phyloP scores from a whole-genome alignment of 2,888 invertebrate species.

The Ptilodon capucinus region DNA sequence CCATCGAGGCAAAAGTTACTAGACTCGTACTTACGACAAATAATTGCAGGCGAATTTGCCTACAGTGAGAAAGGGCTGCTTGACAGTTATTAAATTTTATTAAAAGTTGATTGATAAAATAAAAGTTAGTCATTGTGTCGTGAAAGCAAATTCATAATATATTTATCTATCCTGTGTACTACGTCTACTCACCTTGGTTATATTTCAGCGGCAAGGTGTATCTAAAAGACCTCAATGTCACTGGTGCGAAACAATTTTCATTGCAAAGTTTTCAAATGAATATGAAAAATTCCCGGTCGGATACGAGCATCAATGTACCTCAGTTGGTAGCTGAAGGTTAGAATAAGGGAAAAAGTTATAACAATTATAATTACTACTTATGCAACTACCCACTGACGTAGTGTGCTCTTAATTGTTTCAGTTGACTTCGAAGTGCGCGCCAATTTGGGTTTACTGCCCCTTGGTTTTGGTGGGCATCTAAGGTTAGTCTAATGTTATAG shows the following conservation, averaged over 20 bases:
- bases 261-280: slow-evolving; percentile 10
- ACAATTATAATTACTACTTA: not conserved
- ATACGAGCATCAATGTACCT: slow-evolving; percentile 14
- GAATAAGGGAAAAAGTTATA: not conserved
- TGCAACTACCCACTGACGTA: not conserved
- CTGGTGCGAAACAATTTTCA: slow-evolving; percentile 8
- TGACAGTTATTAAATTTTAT: too few species aligned
- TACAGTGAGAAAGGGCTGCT: too few species aligned
- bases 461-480: slow-evolving; percentile 7
- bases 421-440: slow-evolving; percentile 11
- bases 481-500: too few species aligned
- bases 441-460: slow-evolving; percentile 1
- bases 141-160: too few species aligned
- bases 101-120: too few species aligned
- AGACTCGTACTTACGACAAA: too few species aligned
- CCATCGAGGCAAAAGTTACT: too few species aligned
- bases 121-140: too few species aligned
- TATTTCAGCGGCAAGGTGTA: slow-evolving; percentile 13
- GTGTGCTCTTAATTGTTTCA: slow-evolving; percentile 4
- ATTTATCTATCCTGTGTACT: not conserved
- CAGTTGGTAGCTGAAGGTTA: slow-evolving; percentile 13
- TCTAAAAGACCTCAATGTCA: slow-evolving; percentile 7
- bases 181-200: not conserved
- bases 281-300: slow-evolving; percentile 8
- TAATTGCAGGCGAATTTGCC: too few species aligned